Percentiles rank a stretch among this genome's conserved stretches.
Evolutionary conservation across 2,113 vertebrate species (phyloP).

Genomic region (Scomber colias): DNA sequence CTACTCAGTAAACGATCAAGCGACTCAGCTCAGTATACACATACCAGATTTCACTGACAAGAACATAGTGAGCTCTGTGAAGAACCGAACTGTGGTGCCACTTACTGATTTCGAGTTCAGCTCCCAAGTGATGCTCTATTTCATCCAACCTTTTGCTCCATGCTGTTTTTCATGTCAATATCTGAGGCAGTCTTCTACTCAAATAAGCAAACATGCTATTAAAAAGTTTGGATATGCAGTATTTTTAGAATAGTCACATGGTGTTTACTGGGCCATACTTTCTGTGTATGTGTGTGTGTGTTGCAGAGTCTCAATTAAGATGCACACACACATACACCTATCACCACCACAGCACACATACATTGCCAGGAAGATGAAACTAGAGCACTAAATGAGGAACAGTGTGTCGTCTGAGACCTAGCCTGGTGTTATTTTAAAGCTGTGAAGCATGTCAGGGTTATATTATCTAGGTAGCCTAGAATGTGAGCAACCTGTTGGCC

Average conservation of each 20-base stretch:
- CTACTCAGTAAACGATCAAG: constrained; percentile 52
- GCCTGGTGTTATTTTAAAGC: constrained; percentile 79
- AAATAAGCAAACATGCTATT: constrained; percentile 47
- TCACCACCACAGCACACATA: constrained; percentile 11
- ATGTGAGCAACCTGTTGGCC: constrained; percentile 54
- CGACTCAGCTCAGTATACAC: constrained; percentile 18
- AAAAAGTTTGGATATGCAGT: constrained; percentile 53
- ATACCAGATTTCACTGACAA: constrained; percentile 10
- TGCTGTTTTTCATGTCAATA: constrained; percentile 42
- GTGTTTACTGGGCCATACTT: constrained; percentile 60
- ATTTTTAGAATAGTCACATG: constrained; percentile 53
- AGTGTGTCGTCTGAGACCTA: constrained; percentile 79
- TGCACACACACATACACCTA: constrained; percentile 23
- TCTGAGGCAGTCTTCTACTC: constrained; percentile 33
- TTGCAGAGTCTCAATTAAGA: constrained; percentile 44
- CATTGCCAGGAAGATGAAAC: constrained; percentile 57
- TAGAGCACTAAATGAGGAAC: constrained; percentile 77
- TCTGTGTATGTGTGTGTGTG: constrained; percentile 27
- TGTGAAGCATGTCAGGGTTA: constrained; percentile 78
- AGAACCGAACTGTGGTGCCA: constrained; percentile 21
- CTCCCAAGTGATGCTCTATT: constrained; percentile 23
- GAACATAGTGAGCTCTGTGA: constrained; percentile 28
- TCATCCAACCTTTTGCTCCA: constrained; percentile 32
- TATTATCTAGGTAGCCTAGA: constrained; percentile 75
- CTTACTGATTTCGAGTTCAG: constrained; percentile 39